Evolutionary conservation across 2,888 invertebrate species (phyloP).

Genomic region (Acanthosoma haemorrhoidale): DNA sequence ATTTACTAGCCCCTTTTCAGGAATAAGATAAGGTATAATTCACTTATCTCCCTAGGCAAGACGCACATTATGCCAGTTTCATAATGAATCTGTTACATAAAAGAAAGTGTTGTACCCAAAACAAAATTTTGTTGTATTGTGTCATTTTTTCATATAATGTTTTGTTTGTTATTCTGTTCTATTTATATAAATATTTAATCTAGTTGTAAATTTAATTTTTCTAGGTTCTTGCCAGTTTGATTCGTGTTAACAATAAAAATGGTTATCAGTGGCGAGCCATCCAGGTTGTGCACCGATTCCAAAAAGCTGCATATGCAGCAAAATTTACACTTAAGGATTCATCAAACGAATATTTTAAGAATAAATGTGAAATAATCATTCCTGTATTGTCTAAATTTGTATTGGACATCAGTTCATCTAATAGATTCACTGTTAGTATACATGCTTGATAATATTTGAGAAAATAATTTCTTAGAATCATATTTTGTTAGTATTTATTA

Average conservation of each 20-base stretch:
- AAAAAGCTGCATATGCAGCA: background rate
- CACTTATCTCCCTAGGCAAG: too few species aligned
- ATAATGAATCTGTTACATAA: too few species aligned
- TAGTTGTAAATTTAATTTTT: background rate
- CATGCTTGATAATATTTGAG: background rate
- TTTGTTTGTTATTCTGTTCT: background rate
- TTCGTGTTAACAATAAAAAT: background rate
- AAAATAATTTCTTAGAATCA: too few species aligned
- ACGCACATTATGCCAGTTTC: too few species aligned
- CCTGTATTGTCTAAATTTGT: background rate
- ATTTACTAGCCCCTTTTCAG: too few species aligned
- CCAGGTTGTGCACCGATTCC: background rate
- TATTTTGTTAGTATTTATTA: too few species aligned
- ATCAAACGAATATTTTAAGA: background rate
- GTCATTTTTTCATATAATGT: background rate
- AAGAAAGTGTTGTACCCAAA: too few species aligned
- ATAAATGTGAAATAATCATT: background rate
- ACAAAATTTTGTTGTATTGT: too few species aligned
- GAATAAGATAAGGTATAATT: too few species aligned
- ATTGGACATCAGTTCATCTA: background rate
- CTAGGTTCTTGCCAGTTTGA: background rate
- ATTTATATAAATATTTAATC: background rate
- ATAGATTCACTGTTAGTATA: background rate
- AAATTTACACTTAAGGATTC: too few species aligned
- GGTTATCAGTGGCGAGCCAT: background rate